phyloP scores from a whole-genome alignment of 2,113 vertebrate genomes.

The Fukomys damarensis region DNA sequence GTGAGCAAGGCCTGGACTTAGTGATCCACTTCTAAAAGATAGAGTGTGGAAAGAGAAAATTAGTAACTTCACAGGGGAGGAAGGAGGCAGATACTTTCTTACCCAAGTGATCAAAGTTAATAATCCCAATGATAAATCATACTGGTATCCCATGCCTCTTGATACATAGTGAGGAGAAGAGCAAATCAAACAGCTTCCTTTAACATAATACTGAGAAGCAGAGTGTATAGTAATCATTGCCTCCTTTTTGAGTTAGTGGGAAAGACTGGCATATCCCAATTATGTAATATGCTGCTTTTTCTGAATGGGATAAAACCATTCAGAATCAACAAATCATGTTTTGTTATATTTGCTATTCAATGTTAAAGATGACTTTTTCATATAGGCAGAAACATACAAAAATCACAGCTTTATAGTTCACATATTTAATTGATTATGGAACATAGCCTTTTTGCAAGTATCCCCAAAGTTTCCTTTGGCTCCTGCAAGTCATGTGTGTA shows the following conservation, averaged over 20 bases:
- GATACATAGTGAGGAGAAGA: neutral
- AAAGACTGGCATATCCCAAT: neutral
- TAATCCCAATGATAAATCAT: neutral
- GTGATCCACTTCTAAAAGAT: neutral
- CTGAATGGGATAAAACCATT: neutral
- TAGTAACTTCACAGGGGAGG: neutral
- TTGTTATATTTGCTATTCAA: neutral
- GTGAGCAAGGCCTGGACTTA: neutral
- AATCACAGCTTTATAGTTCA: neutral
- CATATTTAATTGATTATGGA: neutral
- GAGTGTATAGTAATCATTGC: neutral
- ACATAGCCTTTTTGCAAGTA: fast-evolving
- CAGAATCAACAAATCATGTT: neutral
- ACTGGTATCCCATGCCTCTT: too few relatives aligned
- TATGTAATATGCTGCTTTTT: neutral
- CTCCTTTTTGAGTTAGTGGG: neutral
- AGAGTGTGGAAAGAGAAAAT: neutral
- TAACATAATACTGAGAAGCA: neutral
- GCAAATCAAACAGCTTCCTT: neutral
- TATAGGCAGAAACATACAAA: neutral
- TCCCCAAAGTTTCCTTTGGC: neutral
- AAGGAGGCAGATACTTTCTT: neutral
- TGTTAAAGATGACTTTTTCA: neutral
- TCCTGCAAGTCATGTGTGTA: fast-evolving
- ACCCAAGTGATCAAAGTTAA: neutral